Percentiles rank a stretch among this genome's conserved stretches.
Evolutionary conservation across 1,140 invertebrate species (phyloP).

Genomic region (Teleopsis dalmanni): DNA sequence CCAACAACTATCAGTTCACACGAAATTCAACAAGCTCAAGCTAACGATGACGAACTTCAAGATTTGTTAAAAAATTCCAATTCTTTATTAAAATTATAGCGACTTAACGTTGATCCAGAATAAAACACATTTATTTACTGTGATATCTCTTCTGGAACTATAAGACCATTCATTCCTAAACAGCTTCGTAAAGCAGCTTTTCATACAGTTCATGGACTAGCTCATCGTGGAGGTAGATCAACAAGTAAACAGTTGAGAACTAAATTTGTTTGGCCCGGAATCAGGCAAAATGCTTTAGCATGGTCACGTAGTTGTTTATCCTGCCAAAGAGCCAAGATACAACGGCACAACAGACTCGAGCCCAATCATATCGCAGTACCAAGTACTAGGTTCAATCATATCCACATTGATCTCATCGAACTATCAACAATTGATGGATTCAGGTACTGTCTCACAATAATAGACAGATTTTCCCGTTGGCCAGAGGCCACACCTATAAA

Average conservation of each 20-base stretch:
- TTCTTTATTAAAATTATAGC: constrained; percentile 9
- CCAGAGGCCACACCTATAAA: constrained; percentile 35
- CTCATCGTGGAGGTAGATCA: constrained; percentile 23
- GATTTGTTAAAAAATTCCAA: constrained; percentile 22
- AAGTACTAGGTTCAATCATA: constrained; percentile 22
- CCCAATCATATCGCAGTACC: not conserved
- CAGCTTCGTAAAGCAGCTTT: constrained; percentile 13
- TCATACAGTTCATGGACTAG: constrained; percentile 15
- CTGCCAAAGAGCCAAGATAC: constrained; percentile 33
- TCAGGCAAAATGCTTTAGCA: constrained; percentile 18
- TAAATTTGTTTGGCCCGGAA: constrained; percentile 18
- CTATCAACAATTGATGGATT: constrained; percentile 33
- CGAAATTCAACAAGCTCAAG: constrained; percentile 19
- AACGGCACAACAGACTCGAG: not conserved
- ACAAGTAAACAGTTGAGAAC: constrained; percentile 9
- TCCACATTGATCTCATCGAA: constrained; percentile 49
- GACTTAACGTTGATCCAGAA: not conserved
- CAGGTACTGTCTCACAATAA: constrained; percentile 40
- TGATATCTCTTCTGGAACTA: constrained; percentile 1
- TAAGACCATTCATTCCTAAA: constrained; percentile 13
- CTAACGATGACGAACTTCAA: constrained; percentile 16
- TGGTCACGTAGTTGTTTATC: constrained; percentile 17
- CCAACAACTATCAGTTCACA: constrained; percentile 11
- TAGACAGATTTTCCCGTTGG: constrained; percentile 25
- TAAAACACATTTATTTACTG: not conserved